These are phyloP conservation scores for Hirtodrosophila histrioides DNA, from an alignment of 2,888 invertebrate species.

Conservation along the genomic window DNA sequence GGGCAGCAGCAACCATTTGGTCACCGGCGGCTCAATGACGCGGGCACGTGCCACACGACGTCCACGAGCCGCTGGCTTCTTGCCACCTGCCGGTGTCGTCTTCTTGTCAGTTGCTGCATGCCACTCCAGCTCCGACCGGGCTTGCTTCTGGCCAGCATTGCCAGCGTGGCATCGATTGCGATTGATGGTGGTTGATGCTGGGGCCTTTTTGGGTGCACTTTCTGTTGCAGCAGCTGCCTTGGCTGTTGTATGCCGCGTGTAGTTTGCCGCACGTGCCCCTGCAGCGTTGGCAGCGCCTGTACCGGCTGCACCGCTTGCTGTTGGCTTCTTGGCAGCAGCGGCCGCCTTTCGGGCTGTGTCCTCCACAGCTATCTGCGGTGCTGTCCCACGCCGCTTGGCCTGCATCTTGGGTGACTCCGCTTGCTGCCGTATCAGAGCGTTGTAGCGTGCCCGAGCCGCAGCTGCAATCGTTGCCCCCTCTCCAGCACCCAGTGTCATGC, in stretches of 20 bases:
- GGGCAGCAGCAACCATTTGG: conserved; percentile 57
- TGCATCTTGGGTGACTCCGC: background rate
- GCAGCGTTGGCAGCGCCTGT: no score
- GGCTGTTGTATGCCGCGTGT: background rate
- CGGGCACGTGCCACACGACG: background rate
- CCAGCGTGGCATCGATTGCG: background rate
- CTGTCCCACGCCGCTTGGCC: background rate
- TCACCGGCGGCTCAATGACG: background rate
- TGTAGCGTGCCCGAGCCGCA: background rate
- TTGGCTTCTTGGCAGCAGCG: no score
- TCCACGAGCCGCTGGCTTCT: background rate
- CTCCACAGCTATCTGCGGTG: background rate
- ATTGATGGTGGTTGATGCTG: conserved; percentile 2
- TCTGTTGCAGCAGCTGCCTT: background rate
- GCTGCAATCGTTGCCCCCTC: conserved; percentile 9
- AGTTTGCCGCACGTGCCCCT: background rate
- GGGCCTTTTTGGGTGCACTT: conserved; percentile 2
- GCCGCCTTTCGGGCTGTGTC: background rate
- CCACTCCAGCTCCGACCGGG: background rate
- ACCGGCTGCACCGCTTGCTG: no score
- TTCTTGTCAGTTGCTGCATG: background rate
- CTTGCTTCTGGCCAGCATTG: background rate
- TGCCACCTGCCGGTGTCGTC: background rate
- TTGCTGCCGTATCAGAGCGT: conserved; percentile 2
- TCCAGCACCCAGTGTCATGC: conserved; percentile 23